Evolutionary conservation across 2,113 vertebrate genomes (phyloP).

Genomic region (Pongo pygmaeus): DNA sequence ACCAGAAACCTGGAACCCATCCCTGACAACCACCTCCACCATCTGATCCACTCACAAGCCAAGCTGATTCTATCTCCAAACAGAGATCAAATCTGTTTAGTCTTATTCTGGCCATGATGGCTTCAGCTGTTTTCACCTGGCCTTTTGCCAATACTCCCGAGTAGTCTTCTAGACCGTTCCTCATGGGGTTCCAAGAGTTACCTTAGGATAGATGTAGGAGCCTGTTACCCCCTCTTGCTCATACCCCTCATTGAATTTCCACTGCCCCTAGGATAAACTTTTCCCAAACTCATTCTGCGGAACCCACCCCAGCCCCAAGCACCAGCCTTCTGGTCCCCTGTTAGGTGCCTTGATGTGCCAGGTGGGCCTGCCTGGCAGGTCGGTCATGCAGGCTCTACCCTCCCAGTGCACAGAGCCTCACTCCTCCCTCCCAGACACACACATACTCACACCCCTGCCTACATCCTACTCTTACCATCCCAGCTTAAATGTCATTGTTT

Average conservation of each 20-base stretch:
- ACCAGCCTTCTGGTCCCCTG: no score
- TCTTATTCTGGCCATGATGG: accelerated
- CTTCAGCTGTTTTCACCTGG: no score
- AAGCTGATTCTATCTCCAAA: not conserved
- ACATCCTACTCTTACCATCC: not conserved
- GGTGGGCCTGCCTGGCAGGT: no score
- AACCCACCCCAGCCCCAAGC: no score
- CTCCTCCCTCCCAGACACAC: not conserved
- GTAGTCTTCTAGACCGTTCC: not conserved
- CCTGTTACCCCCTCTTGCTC: not conserved
- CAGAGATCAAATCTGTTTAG: not conserved
- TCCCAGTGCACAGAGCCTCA: not conserved
- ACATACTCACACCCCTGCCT: not conserved
- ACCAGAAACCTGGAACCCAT: not conserved
- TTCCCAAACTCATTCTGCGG: not conserved
- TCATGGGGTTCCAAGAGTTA: accelerated
- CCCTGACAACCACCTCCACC: not conserved
- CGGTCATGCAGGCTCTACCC: accelerated
- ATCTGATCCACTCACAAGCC: no score
- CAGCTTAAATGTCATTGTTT: not conserved
- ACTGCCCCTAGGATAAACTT: not conserved
- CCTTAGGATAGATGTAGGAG: not conserved
- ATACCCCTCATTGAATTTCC: not conserved
- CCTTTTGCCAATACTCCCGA: accelerated
- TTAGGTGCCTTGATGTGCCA: not conserved